Conservation (phyloP, 2,113 vertebrate species). For the Scalopus aquaticus region DNA sequence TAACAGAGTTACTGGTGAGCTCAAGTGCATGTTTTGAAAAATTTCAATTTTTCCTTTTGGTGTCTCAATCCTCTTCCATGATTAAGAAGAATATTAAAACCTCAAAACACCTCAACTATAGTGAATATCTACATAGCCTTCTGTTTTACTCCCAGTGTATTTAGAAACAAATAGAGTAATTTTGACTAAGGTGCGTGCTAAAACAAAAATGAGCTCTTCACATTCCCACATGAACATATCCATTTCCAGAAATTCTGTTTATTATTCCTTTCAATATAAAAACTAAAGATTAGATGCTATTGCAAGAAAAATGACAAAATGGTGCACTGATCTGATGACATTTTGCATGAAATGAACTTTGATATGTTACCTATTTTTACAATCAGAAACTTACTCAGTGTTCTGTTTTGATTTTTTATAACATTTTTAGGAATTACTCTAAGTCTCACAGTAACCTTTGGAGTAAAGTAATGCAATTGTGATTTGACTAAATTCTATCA, state of each 20-base stretch:
- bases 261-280: conserved; percentile 38
- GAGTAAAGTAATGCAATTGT: conserved; percentile 41
- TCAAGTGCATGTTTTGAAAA: neutral
- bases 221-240: neutral
- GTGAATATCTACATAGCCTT: neutral
- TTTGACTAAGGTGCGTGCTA: conserved; percentile 1
- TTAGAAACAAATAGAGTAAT: neutral
- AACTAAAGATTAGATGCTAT: conserved; percentile 38
- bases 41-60: neutral
- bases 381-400: conserved; percentile 26
- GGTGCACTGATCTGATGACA: conserved; percentile 39
- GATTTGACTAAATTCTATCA: conserved; percentile 49
- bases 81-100: neutral
- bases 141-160: neutral
- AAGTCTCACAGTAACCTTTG: conserved; percentile 47
- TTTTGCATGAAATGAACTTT: conserved; percentile 59
- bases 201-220: conserved; percentile 23
- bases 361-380: conserved; percentile 48
- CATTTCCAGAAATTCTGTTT: neutral
- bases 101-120: neutral
- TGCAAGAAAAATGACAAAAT: conserved; percentile 51
- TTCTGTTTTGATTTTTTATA: conserved; percentile 60
- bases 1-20: neutral
- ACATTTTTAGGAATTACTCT: conserved; percentile 46
- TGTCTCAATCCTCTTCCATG: neutral